Evolutionary conservation across 2,888 invertebrate genomes (phyloP), one percentile per base, ranked within the genome.

Genomic region (Troides helena): DNA sequence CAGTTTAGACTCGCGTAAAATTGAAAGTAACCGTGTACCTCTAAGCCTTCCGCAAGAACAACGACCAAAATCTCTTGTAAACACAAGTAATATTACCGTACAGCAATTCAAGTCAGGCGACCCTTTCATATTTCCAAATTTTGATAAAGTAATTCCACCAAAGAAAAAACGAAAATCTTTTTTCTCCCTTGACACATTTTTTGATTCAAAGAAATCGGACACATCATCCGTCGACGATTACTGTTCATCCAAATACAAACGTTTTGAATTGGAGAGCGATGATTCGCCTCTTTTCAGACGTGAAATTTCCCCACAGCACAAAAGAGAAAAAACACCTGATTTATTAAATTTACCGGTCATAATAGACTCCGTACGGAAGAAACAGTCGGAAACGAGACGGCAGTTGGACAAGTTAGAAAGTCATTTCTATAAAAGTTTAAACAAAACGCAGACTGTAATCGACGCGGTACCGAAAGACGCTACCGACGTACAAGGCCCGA

Each of bases 81-180:
- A 89, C 50, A 90, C 91, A 0, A 87, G 87, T 67, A 89, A 89
- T 73, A 87, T 90, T 73, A 86, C 85, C 77, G 86, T 90, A 23
- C 90, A 87, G 58, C 81, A 85, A 62, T 87, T 82, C 30, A 88
- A 85, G 78, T 74, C 85, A 8, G 80, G 79, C 0, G 88, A 90
- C 21, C 83, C 85, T 8, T 87, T 88, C n/a, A 72, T 82, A 23
- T 75, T 82, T 18, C 77, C 86, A 80, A 89, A 89, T 87, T 88
- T 88, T 81, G 88, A 84, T 65, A 92, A 91, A 75, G 73, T 83
- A 50, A 84, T 73, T 69, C 91, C 89, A 72, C 89, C 88, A 1
- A 93, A 93, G 74, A 93, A 93, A 74, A 93, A 92, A 78, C 83
- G 93, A 8, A 93, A 91, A 75, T 93, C 93, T 0, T 93, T 93